Base-by-base conservation (phyloP, 1,140 invertebrate species). In the Popillia japonica region DNA sequence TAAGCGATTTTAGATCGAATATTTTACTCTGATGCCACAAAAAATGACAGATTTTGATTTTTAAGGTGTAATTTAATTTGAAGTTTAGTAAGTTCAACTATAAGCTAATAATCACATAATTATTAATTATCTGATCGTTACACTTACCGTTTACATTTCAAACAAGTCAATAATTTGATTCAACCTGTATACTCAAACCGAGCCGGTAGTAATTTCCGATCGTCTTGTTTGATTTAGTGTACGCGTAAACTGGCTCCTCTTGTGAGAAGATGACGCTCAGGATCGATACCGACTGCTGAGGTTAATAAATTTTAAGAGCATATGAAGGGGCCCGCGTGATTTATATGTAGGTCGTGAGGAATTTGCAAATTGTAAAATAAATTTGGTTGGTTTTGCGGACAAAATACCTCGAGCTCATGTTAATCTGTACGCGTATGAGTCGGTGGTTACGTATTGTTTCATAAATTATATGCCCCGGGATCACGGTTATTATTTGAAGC, bases 281-380 rank as follows among this genome's bases (percentile, higher is more conserved):
- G 27, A 68, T 68, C 61, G 61, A 55, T 55, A 55, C 6, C 0
- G 48, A n/a, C 22, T 22, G 61, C 6, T 11, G 27, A 23, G 22
- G 17, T 68, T 68, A 68, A 68, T 68, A 68, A 68, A 68, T 68
- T 68, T 68, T 9, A 27, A 27, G 22, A 14, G 22, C 61, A 55
- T 34, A 68, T 68, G 61, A 55, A 20, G 27, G 61, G 61, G 2
- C 27, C 27, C 11, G 20, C 11, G 3, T 27, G 3, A 68, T 68
- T 68, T 68, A 68, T 27, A 68, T 68, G 48, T 55, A 68, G 27
- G 27, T 11, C 61, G 61, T 27, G 61, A 6, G 9, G 61, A 68
- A 68, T 27, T 68, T 68, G 22, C 61, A 68, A 68, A 68, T 68
- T 68, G 61, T 22, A 27, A 8, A 68, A 68, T 68, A 68, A 68